Evolutionary conservation across 2,113 vertebrate species (phyloP).

Genomic region (Argyrosomus japonicus): DNA sequence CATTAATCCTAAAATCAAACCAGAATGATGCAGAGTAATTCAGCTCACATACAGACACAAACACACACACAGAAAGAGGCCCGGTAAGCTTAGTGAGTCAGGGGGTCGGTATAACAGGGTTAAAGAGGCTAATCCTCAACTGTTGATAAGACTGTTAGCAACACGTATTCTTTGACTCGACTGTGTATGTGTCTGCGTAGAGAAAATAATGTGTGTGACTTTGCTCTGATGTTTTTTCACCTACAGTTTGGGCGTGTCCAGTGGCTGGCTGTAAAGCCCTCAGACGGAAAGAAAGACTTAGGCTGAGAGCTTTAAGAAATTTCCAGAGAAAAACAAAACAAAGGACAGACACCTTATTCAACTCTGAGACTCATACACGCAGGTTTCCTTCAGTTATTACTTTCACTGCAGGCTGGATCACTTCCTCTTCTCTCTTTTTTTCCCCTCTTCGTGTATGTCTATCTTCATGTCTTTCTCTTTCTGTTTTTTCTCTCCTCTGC

Average conservation of each 20-base stretch:
- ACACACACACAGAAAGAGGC: conserved; percentile 36
- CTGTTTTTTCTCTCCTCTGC: conserved; percentile 12
- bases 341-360: conserved; percentile 45
- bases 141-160: conserved; percentile 60
- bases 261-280: conserved; percentile 36
- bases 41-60: neutral
- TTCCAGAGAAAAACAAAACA: conserved; percentile 31
- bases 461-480: conserved; percentile 15
- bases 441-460: neutral
- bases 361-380: conserved; percentile 17
- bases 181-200: conserved; percentile 13
- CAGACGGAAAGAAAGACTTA: conserved; percentile 50
- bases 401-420: conserved; percentile 15
- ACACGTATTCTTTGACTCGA: conserved; percentile 34
- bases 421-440: conserved; percentile 2
- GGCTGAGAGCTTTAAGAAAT: conserved; percentile 42
- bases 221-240: conserved; percentile 36
- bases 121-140: conserved; percentile 62
- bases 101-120: conserved; percentile 58
- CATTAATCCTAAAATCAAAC: neutral
- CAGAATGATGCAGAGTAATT: conserved; percentile 8
- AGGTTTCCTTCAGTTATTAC: conserved; percentile 38
- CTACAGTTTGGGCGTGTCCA: conserved; percentile 1
- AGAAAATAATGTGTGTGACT: conserved; percentile 8
- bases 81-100: conserved; percentile 51